These are phyloP conservation scores for Hydrolagus affinis DNA, from an alignment of 2,113 vertebrate species.

Conservation along the genomic window DNA sequence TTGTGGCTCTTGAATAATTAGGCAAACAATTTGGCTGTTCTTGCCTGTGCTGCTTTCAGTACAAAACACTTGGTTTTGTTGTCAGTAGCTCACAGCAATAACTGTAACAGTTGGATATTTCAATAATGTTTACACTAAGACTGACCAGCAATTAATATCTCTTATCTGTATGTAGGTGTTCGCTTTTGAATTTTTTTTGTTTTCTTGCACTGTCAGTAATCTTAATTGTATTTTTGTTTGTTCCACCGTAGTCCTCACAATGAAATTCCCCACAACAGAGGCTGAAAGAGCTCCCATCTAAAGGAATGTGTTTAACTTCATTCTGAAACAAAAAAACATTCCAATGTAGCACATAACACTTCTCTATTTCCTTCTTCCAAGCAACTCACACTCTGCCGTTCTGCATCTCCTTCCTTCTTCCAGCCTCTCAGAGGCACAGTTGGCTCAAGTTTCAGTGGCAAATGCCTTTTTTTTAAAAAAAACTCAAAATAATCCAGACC, in stretches of 20 bases:
- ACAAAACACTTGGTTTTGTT: constrained; percentile 54
- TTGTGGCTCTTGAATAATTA: constrained; percentile 96
- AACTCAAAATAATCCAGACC: constrained; percentile 66
- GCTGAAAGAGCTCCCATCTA: constrained; percentile 77
- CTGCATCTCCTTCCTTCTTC: constrained; percentile 80
- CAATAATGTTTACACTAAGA: constrained; percentile 75
- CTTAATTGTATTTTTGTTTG: constrained; percentile 48
- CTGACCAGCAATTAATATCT: constrained; percentile 58
- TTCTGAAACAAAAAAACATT: constrained; percentile 75
- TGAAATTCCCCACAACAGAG: constrained; percentile 81
- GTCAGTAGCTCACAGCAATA: constrained; percentile 61
- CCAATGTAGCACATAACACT: constrained; percentile 54
- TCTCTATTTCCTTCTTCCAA: constrained; percentile 74
- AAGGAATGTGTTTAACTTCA: constrained; percentile 99
- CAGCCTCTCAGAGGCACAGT: constrained; percentile 99
- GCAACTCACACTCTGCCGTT: constrained; percentile 78
- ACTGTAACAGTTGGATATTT: constrained; percentile 67
- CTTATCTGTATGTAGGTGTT: constrained; percentile 45
- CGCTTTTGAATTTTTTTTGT: constrained; percentile 53
- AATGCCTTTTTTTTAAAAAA: constrained; percentile 60
- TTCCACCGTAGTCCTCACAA: constrained; percentile 81
- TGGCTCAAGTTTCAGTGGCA: constrained; percentile 99
- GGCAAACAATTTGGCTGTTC: constrained; percentile 77
- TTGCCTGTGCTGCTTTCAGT: constrained; percentile 56
- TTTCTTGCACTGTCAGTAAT: constrained; percentile 66